These are phyloP conservation scores for Axis porcinus DNA, from an alignment of 2,113 vertebrate species.

Conservation along the genomic window DNA sequence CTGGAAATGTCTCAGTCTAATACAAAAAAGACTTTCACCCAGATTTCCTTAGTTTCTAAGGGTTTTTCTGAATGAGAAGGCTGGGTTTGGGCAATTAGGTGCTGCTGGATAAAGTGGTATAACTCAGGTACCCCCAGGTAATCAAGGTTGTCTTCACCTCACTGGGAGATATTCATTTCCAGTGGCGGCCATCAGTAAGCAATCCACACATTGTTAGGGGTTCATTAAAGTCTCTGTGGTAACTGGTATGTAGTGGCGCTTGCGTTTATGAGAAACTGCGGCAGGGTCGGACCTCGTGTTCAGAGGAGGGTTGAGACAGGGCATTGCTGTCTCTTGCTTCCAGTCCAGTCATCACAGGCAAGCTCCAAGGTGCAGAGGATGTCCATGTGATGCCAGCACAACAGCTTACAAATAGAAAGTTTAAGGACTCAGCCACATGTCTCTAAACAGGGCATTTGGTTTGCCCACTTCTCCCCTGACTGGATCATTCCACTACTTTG, in stretches of 20 bases:
- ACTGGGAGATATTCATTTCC: neutral
- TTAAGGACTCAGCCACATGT: neutral
- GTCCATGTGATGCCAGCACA: neutral
- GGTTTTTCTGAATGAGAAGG: neutral
- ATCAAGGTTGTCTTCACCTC: slow-evolving; percentile 14
- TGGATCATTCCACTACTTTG: neutral
- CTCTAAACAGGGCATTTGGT: neutral
- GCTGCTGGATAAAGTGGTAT: neutral
- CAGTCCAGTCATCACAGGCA: neutral
- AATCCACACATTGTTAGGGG: neutral
- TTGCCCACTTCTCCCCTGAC: neutral
- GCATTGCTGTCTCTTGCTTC: neutral
- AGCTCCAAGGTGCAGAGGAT: neutral
- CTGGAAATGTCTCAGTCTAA: neutral
- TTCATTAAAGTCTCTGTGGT: slow-evolving; percentile 55
- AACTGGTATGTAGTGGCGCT: neutral
- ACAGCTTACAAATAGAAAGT: neutral
- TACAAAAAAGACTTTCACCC: neutral
- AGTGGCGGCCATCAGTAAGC: neutral
- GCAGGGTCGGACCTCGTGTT: neutral
- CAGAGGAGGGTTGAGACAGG: neutral
- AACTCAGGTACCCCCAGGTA: neutral
- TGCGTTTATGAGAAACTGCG: neutral
- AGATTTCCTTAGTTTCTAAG: neutral
- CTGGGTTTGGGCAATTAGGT: neutral